A percentile compares a stretch with the other conserved stretches of the same genome.
Evolutionary conservation across 53 echinoderm and acorn worm genomes (phyloP).

Genomic region (Mesocentrotus franciscanus): DNA sequence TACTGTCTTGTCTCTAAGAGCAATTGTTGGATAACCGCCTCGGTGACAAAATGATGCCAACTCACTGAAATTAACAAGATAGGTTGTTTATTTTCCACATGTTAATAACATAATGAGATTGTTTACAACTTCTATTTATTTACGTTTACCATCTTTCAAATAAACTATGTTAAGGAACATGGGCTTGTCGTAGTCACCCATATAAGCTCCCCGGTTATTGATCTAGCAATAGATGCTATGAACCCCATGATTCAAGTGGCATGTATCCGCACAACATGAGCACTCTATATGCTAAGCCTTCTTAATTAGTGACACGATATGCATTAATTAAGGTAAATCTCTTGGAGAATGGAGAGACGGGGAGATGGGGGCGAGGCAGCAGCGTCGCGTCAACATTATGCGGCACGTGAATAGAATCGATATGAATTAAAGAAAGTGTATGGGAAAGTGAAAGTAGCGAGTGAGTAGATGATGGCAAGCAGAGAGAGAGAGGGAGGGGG

Average conservation of each 20-base stretch:
- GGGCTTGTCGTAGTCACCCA: not conserved
- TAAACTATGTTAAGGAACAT: not conserved
- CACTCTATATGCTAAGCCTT: constrained; percentile 6
- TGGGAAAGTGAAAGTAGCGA: constrained; percentile 9
- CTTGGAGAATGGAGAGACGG: not conserved
- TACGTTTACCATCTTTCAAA: not conserved
- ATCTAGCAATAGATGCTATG: not conserved
- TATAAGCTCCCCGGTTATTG: not conserved
- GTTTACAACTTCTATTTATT: not conserved
- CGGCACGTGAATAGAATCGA: constrained; percentile 13
- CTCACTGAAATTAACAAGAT: no score
- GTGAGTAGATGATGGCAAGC: not conserved
- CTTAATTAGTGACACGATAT: constrained; percentile 40
- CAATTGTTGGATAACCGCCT: no score
- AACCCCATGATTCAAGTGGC: constrained; percentile 23
- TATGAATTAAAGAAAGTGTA: not conserved
- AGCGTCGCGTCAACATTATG: not conserved
- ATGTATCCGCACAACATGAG: constrained; percentile 8
- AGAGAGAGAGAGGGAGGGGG: constrained; percentile 3
- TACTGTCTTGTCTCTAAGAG: not conserved
- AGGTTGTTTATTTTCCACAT: not conserved
- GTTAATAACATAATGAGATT: not conserved
- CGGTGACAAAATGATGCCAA: no score
- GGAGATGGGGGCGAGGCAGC: not conserved
- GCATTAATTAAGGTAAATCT: constrained; percentile 34